These are phyloP conservation scores for Fopius arisanus DNA, from an alignment of 1,140 invertebrate species.

Conservation along the genomic window DNA sequence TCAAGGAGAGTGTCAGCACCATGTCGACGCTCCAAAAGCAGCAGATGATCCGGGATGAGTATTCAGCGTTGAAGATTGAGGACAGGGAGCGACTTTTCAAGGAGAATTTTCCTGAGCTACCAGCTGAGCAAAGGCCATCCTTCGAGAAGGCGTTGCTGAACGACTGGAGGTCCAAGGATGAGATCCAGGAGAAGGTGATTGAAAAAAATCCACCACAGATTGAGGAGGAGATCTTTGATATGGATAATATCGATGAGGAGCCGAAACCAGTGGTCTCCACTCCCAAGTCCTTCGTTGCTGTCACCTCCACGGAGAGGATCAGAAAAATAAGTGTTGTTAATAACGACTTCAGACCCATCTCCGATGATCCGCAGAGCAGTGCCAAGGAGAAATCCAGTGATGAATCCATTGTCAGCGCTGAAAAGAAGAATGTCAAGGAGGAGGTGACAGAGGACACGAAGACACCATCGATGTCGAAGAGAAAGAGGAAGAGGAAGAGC, in stretches of 20 bases:
- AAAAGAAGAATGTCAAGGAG: conserved; percentile 56
- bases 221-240: conserved; percentile 72
- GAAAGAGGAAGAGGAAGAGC: conserved; percentile 81
- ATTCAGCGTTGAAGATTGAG: conserved; percentile 57
- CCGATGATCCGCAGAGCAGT: conserved; percentile 43
- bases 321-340: conserved; percentile 65
- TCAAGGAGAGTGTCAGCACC: conserved; percentile 53
- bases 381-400: conserved; percentile 52
- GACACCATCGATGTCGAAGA: conserved; percentile 66
- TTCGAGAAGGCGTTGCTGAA: conserved; percentile 60
- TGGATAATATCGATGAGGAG: conserved; percentile 71
- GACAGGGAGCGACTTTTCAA: conserved; percentile 62
- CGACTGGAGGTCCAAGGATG: conserved; percentile 56
- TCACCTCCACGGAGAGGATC: conserved; percentile 56
- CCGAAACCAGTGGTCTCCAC: conserved; percentile 39
- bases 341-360: conserved; percentile 71
- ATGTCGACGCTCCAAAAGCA: conserved; percentile 59
- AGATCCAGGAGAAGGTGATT: conserved; percentile 48
- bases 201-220: conserved; percentile 39
- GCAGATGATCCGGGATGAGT: conserved; percentile 60
- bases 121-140: conserved; percentile 55
- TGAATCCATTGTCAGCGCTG: conserved; percentile 41
- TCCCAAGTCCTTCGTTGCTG: conserved; percentile 59
- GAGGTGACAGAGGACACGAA: conserved; percentile 49
- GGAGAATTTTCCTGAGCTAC: conserved; percentile 62